Evolutionary conservation across 2,797 vertebrate genomes (phyloP).

Genomic region (Sebastes vulpes): DNA sequence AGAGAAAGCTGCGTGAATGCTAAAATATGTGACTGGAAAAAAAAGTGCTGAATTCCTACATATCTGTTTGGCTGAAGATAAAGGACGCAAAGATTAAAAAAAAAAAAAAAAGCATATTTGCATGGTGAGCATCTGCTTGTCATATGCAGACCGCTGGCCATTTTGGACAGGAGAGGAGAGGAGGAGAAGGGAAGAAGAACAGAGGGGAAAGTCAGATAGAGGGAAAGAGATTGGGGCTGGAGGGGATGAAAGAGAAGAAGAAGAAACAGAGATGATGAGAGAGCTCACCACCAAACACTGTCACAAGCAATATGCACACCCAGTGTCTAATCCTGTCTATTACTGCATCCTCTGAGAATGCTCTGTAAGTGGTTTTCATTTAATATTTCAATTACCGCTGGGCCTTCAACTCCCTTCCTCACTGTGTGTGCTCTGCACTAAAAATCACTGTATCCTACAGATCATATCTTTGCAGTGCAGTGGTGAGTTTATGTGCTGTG

Average conservation of each 20-base stretch:
- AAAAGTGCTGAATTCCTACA: constrained; percentile 67
- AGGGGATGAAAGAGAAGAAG: not conserved
- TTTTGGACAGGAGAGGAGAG: constrained; percentile 19
- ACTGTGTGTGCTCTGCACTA: constrained; percentile 35
- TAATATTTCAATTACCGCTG: constrained; percentile 73
- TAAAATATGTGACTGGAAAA: constrained; percentile 42
- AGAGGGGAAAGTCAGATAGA: not conserved
- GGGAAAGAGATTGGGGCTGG: not conserved
- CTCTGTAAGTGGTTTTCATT: constrained; percentile 66
- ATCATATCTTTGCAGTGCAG: constrained; percentile 36
- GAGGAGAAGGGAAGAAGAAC: not conserved
- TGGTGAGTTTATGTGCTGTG: constrained; percentile 19
- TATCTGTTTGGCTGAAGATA: constrained; percentile 74
- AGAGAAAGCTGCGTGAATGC: constrained; percentile 47
- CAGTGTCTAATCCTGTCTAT: constrained; percentile 47
- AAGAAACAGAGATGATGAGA: constrained; percentile 8
- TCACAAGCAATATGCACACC: constrained; percentile 55
- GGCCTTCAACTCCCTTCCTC: constrained; percentile 22
- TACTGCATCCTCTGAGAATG: constrained; percentile 57
- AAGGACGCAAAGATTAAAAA: constrained; percentile 48
- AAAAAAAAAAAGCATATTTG: constrained; percentile 56
- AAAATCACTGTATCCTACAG: constrained; percentile 41
- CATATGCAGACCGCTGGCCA: constrained; percentile 59
- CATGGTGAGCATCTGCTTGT: constrained; percentile 74
- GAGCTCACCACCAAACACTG: constrained; percentile 35